Evolutionary conservation across 35 echinoderm and acorn worm genomes (phyloP), one percentile per base, ranked within the genome.

Genomic region (Anneissia japonica): DNA sequence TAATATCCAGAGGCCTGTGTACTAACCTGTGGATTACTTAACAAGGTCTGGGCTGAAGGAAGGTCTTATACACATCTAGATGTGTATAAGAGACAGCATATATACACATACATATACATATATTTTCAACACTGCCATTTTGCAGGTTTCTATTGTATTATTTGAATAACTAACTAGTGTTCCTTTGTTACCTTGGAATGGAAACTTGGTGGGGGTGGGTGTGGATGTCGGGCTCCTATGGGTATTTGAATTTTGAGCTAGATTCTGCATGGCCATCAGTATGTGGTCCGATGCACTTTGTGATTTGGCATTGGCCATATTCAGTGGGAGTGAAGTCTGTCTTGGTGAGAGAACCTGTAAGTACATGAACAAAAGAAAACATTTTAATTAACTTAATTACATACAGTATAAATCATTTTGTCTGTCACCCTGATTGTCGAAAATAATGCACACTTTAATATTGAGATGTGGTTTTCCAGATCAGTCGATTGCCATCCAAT

Each of bases 211-310:
- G 13, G 84, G 73, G 11, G 30, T 77, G 40, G 51, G 77, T 7
- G 56, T 77, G 73, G 73, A 75, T 75, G 51, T 64, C 2, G 51
- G 38, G 74, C 77, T 77, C 46, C 41, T 72, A 46, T 32, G 81
- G 46, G 46, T 46, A 30, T 38, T 83, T 89, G 77, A 75, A 89
- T 75, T 77, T 96, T 85, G 75, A 79, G 82, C 90, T 76, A 91
- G 91, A 56, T 85, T 97, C 85, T 97, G 94, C 94, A 97, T 97
- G 82, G 94, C 94, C 75, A 97, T 81, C 46, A 97, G 41, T 7
- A 97, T 85, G 83, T 97, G 94, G 73, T 97, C 94, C 9, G 94
- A 89, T 31, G 94, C 94, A 78, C 91, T 93, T 34, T 93, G 87
- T 56, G 91, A 84, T 77, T 90, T 97, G 38, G 51, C 51, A 64